Conservation (phyloP, 1,140 invertebrate genomes). For the Pissodes strobi region DNA sequence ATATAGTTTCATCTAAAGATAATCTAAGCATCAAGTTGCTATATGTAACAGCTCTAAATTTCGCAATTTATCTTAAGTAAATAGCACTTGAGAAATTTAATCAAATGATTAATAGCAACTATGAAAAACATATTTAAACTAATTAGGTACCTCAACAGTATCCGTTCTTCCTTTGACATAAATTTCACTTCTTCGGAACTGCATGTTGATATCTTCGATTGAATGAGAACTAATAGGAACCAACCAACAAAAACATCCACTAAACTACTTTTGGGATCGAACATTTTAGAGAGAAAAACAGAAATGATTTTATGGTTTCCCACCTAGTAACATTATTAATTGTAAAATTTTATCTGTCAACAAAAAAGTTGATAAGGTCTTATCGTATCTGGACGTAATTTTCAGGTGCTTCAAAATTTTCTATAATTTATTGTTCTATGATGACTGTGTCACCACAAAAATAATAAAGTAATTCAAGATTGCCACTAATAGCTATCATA, state of each 20-base stretch:
- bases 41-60: no score
- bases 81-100: no score
- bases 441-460: background rate
- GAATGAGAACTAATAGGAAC: conserved; percentile 21
- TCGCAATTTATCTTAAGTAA: no score
- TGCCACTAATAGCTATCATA: background rate
- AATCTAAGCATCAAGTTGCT: no score
- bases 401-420: no score
- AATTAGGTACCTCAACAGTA: conserved; percentile 41
- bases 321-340: conserved; percentile 44
- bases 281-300: conserved; percentile 36
- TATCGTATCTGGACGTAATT: background rate
- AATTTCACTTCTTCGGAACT: conserved; percentile 31
- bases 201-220: conserved; percentile 28
- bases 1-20: no score
- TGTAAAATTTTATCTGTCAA: conserved; percentile 23
- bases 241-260: conserved; percentile 21
- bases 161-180: conserved; percentile 37
- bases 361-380: conserved; percentile 1
- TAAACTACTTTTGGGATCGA: conserved; percentile 16
- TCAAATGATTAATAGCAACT: no score
- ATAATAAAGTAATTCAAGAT: background rate
- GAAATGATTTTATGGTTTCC: conserved; percentile 28
- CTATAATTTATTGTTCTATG: background rate
- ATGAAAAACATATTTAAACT: no score